Evolutionary conservation across 2,797 vertebrate genomes (phyloP).

Genomic region (Arrhamphus sclerolepis): DNA sequence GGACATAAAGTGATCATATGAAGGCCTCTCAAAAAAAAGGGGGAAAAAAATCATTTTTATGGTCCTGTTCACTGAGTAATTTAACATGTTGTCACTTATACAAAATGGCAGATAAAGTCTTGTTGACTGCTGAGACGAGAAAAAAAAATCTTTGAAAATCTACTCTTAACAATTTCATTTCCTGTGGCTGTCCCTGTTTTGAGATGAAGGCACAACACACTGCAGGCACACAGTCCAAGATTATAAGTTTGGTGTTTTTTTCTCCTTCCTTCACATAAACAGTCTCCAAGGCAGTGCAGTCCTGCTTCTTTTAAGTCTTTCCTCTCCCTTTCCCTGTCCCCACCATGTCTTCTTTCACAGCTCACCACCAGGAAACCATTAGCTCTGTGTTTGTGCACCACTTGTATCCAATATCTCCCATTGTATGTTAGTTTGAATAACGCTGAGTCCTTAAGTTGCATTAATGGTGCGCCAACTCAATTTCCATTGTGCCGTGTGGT

Average conservation of each 20-base stretch:
- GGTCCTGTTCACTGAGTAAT: constrained; percentile 5
- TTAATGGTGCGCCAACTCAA: constrained; percentile 60
- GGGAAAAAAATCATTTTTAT: no score
- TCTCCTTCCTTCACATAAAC: constrained; percentile 14
- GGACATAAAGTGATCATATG: constrained; percentile 1
- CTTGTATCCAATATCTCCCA: constrained; percentile 64
- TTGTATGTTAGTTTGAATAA: constrained; percentile 64
- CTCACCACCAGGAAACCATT: constrained; percentile 76
- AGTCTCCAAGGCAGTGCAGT: constrained; percentile 14
- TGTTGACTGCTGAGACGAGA: constrained; percentile 10
- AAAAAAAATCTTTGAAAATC: constrained; percentile 22
- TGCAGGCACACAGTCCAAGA: constrained; percentile 19
- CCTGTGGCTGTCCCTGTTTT: constrained; percentile 8
- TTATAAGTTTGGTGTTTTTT: constrained; percentile 13
- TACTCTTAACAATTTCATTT: constrained; percentile 16
- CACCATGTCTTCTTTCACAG: constrained; percentile 45
- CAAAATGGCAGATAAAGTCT: constrained; percentile 7
- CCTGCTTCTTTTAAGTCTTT: constrained; percentile 19
- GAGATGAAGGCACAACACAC: constrained; percentile 15
- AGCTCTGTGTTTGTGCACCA: constrained; percentile 61
- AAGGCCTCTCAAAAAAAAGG: constrained; percentile 5
- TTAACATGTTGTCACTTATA: constrained; percentile 9
- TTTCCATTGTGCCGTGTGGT: constrained; percentile 59
- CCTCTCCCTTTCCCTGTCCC: constrained; percentile 25
- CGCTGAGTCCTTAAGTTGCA: constrained; percentile 61